Evolutionary conservation across 2,113 vertebrate genomes (phyloP), one percentile per base, ranked within the genome.

Genomic region (Empidonax traillii): DNA sequence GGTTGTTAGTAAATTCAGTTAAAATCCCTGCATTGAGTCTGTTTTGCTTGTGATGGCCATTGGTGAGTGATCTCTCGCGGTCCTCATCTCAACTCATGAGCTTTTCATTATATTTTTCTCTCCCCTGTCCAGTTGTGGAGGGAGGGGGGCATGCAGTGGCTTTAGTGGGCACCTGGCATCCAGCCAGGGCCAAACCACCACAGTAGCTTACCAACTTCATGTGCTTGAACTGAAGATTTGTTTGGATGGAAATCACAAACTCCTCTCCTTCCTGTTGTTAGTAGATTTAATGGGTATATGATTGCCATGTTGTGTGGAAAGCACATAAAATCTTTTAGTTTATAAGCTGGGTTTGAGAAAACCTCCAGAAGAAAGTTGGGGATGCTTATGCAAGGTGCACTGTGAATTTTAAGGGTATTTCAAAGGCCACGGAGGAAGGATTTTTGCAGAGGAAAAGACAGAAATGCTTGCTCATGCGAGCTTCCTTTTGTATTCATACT

Each of bases 1-100:
- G 28, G 43, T 68, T 74, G 46, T 20, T 46, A 68, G 25, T 53
- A n/a, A 67, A 68, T 46, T 67, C 12, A n/a, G 1, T 46, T 68
- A 61, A 18, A 46, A 58, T 35, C 7, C 43, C 43, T 6, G 24
- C 24, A 4, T 1, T 0, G 0, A 56, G 12, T 35, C 21, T 65
- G 8, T 46, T 75, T 89, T 52, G 61, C 8, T 15, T 0, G 0
- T 35, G 8, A 14, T 89, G 46, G 10, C 28, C 35, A 27, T 67
- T 22, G 28, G 23, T 46, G 28, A 37, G 28, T 46, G 39, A 30
- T 39, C 23, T 46, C 19, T 59, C 28, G 16, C 10, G 37, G 37
- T 59, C 41, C 24, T 71, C 39, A 12, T 20, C 33, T 56, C 27
- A 51, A 3, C 33, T 74, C 27, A 19, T 37, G 33, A 61, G 5